Base-by-base conservation (phyloP, 2,888 invertebrate genomes). In the Rhorus exstirpatorius region DNA sequence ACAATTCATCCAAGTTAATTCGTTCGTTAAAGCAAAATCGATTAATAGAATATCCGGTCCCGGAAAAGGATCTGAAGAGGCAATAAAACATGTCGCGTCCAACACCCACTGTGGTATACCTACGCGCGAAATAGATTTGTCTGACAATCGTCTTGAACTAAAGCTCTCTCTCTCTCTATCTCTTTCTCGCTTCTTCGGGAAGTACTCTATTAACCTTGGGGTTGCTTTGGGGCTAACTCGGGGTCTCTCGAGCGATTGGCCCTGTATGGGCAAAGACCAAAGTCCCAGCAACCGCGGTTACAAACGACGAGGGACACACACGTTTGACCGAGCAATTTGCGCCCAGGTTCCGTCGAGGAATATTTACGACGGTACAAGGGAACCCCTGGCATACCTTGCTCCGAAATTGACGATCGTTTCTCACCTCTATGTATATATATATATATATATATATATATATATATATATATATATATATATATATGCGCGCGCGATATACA, bases 301-400 rank as follows among this genome's bases (percentile, higher is more conserved):
- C 67, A 75, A 75, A 79, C 67, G 68, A 61, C 79, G 44, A 41
- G 74, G 26, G 67, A 67, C 65, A 67, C 44, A 79, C 51, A 79
- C 79, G 74, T 79, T 79, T 74, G 74, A 79, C 79, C 79, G 74
- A 74, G 68, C 79, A 79, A 79, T 79, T 79, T 79, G 79, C 68
- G 61, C 61, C 24, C 53, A 51, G 65, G 68, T 79, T 79, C 79
- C 79, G 74, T 61, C 68, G 44, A 68, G 74, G 79, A 79, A 74
- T 79, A 79, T 79, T 79, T 79, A 79, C 74, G 79, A 74, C 24
- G 74, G 67, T 53, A 26, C 1, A 41, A 60, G 71, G 44, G 71
- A 21, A 14, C 19, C 10, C 10, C 41, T 19, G 17, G 38, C 41
- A 26, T 21, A 63, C 19, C 19, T 67, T 17, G 35, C 72, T 51